A percentile compares a stretch with the other conserved stretches of the same genome.
These are phyloP conservation scores for Spinus olivaceus DNA, from an alignment of 2,797 vertebrate genomes.

Conservation along the genomic window DNA sequence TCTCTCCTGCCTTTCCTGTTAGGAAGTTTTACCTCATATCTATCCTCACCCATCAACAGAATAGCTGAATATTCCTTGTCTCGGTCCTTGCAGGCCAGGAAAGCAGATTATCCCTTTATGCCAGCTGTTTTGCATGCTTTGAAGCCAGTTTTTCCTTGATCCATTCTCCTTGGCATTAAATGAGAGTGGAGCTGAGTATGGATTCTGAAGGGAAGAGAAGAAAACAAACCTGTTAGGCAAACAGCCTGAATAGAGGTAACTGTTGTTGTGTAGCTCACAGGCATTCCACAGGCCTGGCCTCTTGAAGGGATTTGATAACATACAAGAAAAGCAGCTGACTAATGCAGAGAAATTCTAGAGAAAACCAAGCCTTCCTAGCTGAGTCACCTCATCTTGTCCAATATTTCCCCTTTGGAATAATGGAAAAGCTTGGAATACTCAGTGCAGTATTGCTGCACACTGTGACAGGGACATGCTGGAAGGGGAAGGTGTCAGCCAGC, in stretches of 20 bases:
- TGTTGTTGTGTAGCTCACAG: background rate
- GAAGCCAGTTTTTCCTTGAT: background rate
- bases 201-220: background rate
- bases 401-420: background rate
- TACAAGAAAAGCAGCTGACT: background rate
- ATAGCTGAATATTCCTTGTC: background rate
- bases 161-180: background rate
- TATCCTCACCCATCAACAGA: background rate
- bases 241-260: background rate
- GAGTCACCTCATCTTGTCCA: background rate
- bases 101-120: background rate
- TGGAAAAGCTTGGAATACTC: background rate
- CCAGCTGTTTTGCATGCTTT: background rate
- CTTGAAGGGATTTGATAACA: background rate
- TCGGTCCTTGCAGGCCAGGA: fast-evolving
- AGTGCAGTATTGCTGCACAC: background rate
- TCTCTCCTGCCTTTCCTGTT: background rate
- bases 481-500: fast-evolving
- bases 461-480: background rate
- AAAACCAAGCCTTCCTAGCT: background rate
- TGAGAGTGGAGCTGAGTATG: background rate
- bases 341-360: background rate
- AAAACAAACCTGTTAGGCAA: background rate
- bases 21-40: background rate
- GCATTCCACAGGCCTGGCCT: background rate